Percentiles rank a stretch among this genome's conserved stretches.
Evolutionary conservation across 2,888 invertebrate genomes (phyloP).

Genomic region (Aphodius granarius): DNA sequence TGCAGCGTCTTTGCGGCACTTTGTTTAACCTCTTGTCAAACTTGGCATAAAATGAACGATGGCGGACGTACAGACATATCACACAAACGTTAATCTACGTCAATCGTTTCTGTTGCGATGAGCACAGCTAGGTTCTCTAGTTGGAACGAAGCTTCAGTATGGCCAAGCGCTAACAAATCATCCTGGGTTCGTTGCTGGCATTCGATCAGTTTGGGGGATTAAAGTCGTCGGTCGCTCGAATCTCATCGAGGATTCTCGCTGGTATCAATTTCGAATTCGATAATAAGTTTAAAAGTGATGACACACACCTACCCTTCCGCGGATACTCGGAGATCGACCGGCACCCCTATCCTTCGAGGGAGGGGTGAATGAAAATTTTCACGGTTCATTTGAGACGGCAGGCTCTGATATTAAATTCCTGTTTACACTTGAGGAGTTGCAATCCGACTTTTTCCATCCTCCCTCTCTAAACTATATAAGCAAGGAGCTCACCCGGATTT

Average conservation of each 20-base stretch:
- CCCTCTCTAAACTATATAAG: neutral
- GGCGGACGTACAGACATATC: too few relatives aligned
- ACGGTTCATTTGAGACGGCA: conserved; percentile 23
- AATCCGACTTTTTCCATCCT: conserved; percentile 15
- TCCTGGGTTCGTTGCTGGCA: neutral
- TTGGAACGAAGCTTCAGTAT: too few relatives aligned
- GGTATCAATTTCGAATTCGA: conserved; percentile 18
- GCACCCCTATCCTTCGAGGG: too few relatives aligned
- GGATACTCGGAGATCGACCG: too few relatives aligned
- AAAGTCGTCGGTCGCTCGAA: neutral
- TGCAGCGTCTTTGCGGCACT: too few relatives aligned
- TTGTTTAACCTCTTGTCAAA: too few relatives aligned
- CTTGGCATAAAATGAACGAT: too few relatives aligned
- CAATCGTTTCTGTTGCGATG: too few relatives aligned
- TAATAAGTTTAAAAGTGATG: conserved; percentile 24
- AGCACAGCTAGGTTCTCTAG: too few relatives aligned
- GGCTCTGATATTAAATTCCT: conserved; percentile 25
- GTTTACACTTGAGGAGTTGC: conserved; percentile 27
- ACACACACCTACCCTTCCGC: too few relatives aligned
- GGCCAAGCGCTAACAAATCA: neutral
- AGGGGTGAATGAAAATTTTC: conserved; percentile 20
- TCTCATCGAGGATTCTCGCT: neutral
- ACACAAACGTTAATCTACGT: too few relatives aligned
- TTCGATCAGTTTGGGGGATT: neutral
- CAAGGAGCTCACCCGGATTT: conserved; percentile 11